Base-by-base conservation (phyloP, 2,113 vertebrate genomes). In the Melozone crissalis region DNA sequence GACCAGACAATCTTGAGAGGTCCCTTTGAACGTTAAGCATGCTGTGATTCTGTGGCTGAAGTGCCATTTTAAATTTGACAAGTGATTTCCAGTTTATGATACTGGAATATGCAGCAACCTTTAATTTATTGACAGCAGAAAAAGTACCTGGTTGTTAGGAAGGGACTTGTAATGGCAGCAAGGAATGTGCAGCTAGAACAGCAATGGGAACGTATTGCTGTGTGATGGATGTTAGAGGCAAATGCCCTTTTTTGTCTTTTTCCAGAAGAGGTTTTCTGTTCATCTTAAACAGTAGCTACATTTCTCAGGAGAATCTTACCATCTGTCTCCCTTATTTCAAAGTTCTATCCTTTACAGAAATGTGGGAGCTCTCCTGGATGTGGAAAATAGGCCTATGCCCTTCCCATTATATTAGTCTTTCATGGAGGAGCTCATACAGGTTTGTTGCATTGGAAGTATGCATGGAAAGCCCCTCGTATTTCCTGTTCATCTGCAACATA, bases 171-270 rank as follows among this genome's bases (percentile, higher is more conserved):
- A 75, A 75, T 28, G 73, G 21, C 69, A 75, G 20, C 13, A 7
- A 51, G 54, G 85, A 65, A 43, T 18, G 17, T 57, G 57, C 61
- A 49, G 14, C 68, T 89, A 31, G 49, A 81, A 17, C 31, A 87
- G 22, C 41, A 43, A 6, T 12, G 18, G 54, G 69, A 57, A 37
- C 1, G 0, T 33, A 15, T 39, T 0, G 0, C 24, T 65, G 15
- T 63, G 11, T 2, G 1, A 41, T 52, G 30, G 63, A 37, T 9
- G 2, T 28, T 47, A 47, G 35, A 68, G 47, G 41, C 16, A 65
- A 86, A 62, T 77, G 20, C 26, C 28, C 33, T 35, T 69, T 88
- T 80, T 58, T 66, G 28, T 77, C 61, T 92, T 92, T 71, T 71
- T 65, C 43, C 80, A 81, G 62, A 63, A 72, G 62, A 84, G 9